A percentile compares a stretch with the other conserved stretches of the same genome.
Evolutionary conservation across 2,113 vertebrate species (phyloP).

Genomic region (Lutjanus erythropterus): DNA sequence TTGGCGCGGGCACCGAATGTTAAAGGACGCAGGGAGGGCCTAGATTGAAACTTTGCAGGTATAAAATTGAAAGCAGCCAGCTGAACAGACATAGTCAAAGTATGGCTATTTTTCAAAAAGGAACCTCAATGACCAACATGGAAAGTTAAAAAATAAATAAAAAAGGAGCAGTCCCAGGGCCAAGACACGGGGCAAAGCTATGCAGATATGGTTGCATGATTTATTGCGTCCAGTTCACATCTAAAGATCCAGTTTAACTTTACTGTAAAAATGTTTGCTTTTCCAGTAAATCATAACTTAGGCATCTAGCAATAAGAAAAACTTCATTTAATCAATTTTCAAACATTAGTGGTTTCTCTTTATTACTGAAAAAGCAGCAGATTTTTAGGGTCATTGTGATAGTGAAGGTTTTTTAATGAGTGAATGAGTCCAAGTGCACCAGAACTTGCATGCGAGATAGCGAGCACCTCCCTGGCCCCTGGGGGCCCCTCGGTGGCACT

Average conservation of each 20-base stretch:
- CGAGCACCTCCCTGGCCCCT: constrained; percentile 56
- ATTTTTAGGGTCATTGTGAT: constrained; percentile 52
- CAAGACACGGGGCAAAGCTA: constrained; percentile 34
- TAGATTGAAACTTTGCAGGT: constrained; percentile 88
- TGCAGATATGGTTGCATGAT: constrained; percentile 61
- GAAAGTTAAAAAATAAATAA: constrained; percentile 49
- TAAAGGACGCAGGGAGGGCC: constrained; percentile 81
- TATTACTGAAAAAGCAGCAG: constrained; percentile 11
- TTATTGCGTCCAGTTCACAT: constrained; percentile 58
- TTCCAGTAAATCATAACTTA: constrained; percentile 6
- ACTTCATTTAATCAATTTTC: no score
- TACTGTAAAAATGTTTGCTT: constrained; percentile 34
- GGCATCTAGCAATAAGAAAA: not conserved
- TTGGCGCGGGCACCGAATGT: constrained; percentile 73
- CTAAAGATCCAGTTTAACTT: constrained; percentile 48
- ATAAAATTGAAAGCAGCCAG: constrained; percentile 89
- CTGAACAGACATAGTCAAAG: constrained; percentile 81
- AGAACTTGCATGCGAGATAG: constrained; percentile 65
- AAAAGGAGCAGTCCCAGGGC: constrained; percentile 28
- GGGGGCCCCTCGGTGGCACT: constrained; percentile 65
- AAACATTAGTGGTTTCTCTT: not conserved
- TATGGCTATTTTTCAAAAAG: constrained; percentile 79
- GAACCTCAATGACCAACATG: constrained; percentile 67
- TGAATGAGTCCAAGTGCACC: constrained; percentile 64
- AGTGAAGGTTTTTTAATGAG: constrained; percentile 56